Conservation (phyloP, 2,797 vertebrate species). For the Heteromormyrus szaboi region DNA sequence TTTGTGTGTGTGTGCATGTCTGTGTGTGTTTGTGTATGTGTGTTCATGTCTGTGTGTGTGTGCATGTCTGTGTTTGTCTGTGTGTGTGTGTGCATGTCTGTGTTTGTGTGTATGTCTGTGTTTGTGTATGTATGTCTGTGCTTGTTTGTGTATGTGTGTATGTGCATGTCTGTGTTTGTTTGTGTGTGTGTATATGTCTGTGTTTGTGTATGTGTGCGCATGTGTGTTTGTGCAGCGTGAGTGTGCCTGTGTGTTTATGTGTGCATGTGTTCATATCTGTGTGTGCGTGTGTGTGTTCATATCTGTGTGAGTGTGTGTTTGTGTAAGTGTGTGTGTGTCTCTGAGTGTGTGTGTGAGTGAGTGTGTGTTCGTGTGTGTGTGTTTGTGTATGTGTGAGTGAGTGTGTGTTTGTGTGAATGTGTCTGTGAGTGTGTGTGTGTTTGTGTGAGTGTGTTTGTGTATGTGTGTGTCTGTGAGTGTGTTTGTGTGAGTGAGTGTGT, state of each 20-base stretch:
- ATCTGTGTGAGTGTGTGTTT: neutral
- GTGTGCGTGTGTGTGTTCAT: neutral
- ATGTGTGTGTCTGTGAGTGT: too few species aligned
- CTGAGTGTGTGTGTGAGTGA: neutral
- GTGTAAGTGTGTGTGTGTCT: too few species aligned
- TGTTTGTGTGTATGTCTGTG: neutral
- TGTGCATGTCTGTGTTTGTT: neutral
- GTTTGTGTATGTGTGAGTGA: rapidly evolving
- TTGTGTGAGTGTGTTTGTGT: neutral
- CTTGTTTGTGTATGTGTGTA: neutral
- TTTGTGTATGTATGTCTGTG: neutral
- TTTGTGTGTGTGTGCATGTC: neutral
- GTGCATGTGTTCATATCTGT: neutral
- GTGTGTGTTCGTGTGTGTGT: neutral
- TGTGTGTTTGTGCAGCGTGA: too few species aligned
- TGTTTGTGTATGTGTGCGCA: too few species aligned
- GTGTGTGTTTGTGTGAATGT: neutral
- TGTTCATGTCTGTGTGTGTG: neutral
- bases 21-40: neutral
- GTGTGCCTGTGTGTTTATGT: neutral
- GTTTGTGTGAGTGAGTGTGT: too few species aligned
- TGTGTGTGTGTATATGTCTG: too few species aligned
- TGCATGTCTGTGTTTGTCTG: neutral
- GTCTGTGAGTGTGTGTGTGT: neutral
- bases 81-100: neutral